phyloP scores from a whole-genome alignment of 2,797 vertebrate genomes.

The Salmo trutta region DNA sequence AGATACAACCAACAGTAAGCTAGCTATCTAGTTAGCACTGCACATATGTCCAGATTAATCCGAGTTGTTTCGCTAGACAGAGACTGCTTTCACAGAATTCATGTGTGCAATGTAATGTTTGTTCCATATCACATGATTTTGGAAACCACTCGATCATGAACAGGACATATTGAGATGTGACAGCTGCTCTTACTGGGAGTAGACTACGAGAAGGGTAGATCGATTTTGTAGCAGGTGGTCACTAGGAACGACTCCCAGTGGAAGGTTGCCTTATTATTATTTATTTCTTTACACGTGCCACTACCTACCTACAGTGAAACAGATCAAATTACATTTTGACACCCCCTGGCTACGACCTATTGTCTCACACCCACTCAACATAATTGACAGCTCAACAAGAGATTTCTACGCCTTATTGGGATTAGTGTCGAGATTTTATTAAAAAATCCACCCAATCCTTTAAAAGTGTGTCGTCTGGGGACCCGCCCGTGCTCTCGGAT shows the following conservation, averaged over 20 bases:
- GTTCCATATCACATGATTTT: too few relatives aligned
- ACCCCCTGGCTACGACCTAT: neutral
- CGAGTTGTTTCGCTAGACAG: neutral
- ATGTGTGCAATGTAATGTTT: neutral
- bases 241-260: conserved; percentile 39
- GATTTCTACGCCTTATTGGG: neutral
- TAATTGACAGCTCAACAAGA: neutral
- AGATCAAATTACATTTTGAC: neutral
- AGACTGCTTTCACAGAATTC: neutral
- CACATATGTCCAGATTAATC: neutral
- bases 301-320: neutral
- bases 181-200: conserved; percentile 66
- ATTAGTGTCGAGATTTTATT: neutral
- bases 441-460: neutral
- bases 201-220: conserved; percentile 12
- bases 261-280: neutral
- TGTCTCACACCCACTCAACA: neutral
- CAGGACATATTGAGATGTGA: conserved; percentile 19
- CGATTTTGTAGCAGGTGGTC: conserved; percentile 56
- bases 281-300: neutral
- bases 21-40: neutral
- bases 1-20: conserved; percentile 32
- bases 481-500: neutral
- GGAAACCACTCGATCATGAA: too few relatives aligned
- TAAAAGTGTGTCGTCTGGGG: neutral